A percentile compares a stretch with the other conserved stretches of the same genome.
Evolutionary conservation across 2,797 vertebrate species (phyloP).

Genomic region (Cuculus canorus): DNA sequence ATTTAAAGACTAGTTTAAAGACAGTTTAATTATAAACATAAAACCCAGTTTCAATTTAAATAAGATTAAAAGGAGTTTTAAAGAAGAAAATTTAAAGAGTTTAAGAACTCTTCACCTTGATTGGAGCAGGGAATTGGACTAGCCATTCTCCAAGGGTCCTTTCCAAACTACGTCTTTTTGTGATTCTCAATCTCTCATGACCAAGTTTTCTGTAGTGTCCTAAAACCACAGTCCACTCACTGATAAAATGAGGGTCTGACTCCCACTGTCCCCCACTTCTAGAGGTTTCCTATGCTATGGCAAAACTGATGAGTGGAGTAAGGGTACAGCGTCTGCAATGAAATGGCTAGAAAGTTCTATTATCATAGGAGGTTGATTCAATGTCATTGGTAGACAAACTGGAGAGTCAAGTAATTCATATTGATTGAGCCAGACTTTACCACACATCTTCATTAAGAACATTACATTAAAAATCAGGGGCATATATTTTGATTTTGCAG

Average conservation of each 20-base stretch:
- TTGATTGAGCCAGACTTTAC: conserved; percentile 42
- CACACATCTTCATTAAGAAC: conserved; percentile 27
- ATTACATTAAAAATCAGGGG: conserved; percentile 45
- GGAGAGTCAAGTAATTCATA: conserved; percentile 36
- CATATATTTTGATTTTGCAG: conserved; percentile 48
- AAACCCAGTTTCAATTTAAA: not conserved
- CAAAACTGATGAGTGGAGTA: not conserved
- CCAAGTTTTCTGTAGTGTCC: not conserved
- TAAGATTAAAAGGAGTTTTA: not conserved
- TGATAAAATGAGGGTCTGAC: not conserved
- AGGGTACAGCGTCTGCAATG: not conserved
- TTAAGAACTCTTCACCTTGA: not conserved
- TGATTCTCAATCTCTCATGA: not conserved
- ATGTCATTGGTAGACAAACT: conserved; percentile 13
- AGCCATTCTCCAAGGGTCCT: not conserved
- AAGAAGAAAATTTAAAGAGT: not conserved
- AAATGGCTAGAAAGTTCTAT: not conserved
- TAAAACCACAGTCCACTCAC: not conserved
- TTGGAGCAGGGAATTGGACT: not conserved
- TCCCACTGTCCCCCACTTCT: not conserved
- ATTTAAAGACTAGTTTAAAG: not conserved
- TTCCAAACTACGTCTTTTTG: not conserved
- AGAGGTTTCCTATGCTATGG: not conserved
- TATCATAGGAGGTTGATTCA: conserved; percentile 7
- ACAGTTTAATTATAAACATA: not conserved